These are phyloP conservation scores for Zhengitettix transpicula DNA, from an alignment of 2,888 invertebrate species.

Conservation along the genomic window DNA sequence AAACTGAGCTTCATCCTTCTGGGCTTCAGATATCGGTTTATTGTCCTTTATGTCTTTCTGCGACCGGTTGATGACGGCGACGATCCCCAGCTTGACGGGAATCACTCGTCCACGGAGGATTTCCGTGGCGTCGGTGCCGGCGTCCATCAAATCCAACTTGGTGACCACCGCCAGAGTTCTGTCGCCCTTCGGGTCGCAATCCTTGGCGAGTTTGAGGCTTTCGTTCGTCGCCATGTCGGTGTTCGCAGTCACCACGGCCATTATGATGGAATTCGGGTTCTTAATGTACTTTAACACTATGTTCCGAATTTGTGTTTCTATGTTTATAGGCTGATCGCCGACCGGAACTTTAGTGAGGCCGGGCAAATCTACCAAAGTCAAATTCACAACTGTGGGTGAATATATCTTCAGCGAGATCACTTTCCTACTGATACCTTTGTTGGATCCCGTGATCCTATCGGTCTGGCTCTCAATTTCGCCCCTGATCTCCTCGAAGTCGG, in stretches of 20 bases:
- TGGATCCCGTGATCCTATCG: conserved; percentile 80
- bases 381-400: too few species aligned
- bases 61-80: conserved; percentile 96
- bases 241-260: too few species aligned
- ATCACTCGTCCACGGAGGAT: too few species aligned
- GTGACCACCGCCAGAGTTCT: too few species aligned
- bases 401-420: too few species aligned
- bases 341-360: conserved; percentile 99
- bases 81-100: conserved; percentile 92
- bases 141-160: too few species aligned
- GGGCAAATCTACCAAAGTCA: too few species aligned
- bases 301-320: conserved; percentile 82
- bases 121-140: too few species aligned
- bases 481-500: conserved; percentile 81
- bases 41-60: conserved; percentile 92
- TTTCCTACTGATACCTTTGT: conserved; percentile 92
- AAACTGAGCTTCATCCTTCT: conserved; percentile 89
- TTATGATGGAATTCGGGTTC: too few species aligned
- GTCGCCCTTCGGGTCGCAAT: too few species aligned
- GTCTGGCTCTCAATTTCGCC: conserved; percentile 90
- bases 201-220: too few species aligned
- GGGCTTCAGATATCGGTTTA: conserved; percentile 56
- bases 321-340: conserved; percentile 96
- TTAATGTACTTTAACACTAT: conserved; percentile 78
- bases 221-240: too few species aligned